Conservation (phyloP, 2,888 invertebrate genomes). For the Cremastinae sp. region DNA sequence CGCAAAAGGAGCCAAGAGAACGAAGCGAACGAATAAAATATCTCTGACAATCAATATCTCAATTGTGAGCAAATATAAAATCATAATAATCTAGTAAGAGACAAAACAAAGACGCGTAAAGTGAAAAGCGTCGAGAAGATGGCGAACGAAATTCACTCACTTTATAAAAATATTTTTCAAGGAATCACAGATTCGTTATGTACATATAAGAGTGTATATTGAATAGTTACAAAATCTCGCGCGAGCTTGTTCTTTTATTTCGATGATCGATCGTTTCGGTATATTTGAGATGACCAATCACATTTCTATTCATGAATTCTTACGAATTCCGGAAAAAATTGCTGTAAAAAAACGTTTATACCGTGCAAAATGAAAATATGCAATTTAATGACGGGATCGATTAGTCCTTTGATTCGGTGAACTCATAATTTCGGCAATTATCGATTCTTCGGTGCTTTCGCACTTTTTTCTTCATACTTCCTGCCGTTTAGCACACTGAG, state of each 20-base stretch:
- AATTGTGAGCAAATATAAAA: constrained; percentile 2
- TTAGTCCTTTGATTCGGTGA: too few relatives aligned
- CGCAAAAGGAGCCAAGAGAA: background rate
- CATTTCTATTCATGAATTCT: constrained; percentile 2
- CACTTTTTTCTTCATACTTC: too few relatives aligned
- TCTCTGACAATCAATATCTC: too few relatives aligned
- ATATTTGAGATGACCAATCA: constrained; percentile 17
- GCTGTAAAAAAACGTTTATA: too few relatives aligned
- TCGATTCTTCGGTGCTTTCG: too few relatives aligned
- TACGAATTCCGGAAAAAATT: background rate
- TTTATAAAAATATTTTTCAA: constrained; percentile 76
- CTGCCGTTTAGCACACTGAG: too few relatives aligned
- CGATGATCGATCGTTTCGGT: too few relatives aligned
- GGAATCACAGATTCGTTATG: constrained; percentile 76
- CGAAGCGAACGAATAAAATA: too few relatives aligned
- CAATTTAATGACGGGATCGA: background rate
- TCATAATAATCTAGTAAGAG: constrained; percentile 53
- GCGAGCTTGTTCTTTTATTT: constrained; percentile 34
- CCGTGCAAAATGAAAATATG: too few relatives aligned
- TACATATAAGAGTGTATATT: constrained; percentile 68
- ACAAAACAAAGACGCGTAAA: constrained; percentile 55
- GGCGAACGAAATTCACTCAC: constrained; percentile 69
- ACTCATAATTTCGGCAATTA: too few relatives aligned
- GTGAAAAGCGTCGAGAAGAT: constrained; percentile 51
- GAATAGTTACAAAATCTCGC: background rate